Conservation (phyloP, 2,888 invertebrate genomes). For the Anodontia alba region DNA sequence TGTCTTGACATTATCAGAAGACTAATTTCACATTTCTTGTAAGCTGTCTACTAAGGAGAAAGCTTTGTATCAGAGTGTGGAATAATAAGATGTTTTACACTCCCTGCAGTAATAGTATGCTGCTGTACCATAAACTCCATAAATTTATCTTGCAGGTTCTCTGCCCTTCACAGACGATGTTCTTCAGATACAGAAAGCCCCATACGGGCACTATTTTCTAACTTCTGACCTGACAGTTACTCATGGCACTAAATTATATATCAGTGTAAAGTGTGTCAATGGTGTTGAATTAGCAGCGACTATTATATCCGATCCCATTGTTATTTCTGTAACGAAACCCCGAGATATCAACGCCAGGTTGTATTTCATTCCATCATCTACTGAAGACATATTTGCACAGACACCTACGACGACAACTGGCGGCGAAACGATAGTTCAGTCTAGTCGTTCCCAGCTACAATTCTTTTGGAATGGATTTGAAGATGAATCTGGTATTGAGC, state of each 20-base stretch:
- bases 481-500: slow-evolving; percentile 14
- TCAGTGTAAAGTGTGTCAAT: background rate
- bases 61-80: too few species aligned
- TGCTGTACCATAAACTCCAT: too few species aligned
- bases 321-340: background rate
- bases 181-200: background rate
- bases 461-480: slow-evolving; percentile 39
- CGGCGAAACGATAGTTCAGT: background rate
- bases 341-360: background rate
- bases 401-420: background rate
- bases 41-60: too few species aligned
- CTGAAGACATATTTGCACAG: background rate
- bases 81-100: too few species aligned
- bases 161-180: background rate
- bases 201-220: background rate
- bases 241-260: background rate
- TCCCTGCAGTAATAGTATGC: too few species aligned
- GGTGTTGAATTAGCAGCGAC: background rate
- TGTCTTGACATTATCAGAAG: too few species aligned
- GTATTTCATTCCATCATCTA: background rate
- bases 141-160: background rate
- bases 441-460: background rate
- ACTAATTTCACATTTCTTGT: too few species aligned
- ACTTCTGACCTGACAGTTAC: background rate
- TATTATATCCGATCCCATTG: background rate